phyloP scores from a whole-genome alignment of 2,797 vertebrate species.

The Pangasius macronema region DNA sequence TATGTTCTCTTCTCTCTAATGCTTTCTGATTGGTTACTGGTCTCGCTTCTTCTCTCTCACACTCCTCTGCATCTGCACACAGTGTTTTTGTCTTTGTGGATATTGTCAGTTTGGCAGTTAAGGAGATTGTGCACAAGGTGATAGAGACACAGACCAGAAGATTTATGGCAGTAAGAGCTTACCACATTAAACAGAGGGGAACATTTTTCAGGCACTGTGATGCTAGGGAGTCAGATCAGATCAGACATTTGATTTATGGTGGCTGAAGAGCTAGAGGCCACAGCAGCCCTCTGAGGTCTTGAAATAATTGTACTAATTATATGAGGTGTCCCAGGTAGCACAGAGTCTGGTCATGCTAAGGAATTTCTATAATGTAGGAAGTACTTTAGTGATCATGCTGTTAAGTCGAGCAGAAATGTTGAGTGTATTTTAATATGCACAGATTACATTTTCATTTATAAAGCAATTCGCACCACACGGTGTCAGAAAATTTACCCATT shows the following conservation, averaged over 20 bases:
- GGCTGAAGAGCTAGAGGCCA: slow-evolving; percentile 34
- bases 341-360: slow-evolving; percentile 6
- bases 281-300: slow-evolving; percentile 7
- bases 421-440: background rate
- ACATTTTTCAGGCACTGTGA: slow-evolving; percentile 46
- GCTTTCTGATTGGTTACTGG: background rate
- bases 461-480: background rate
- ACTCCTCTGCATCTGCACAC: background rate
- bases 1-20: slow-evolving; percentile 3
- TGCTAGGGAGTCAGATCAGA: slow-evolving; percentile 49
- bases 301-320: slow-evolving; percentile 35
- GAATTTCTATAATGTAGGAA: background rate
- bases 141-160: slow-evolving; percentile 41
- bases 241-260: slow-evolving; percentile 55
- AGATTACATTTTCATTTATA: background rate
- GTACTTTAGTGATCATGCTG: background rate
- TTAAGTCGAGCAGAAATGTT: background rate
- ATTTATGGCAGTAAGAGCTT: slow-evolving; percentile 47
- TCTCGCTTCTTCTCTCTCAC: slow-evolving; percentile 21
- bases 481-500: background rate
- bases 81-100: slow-evolving; percentile 38
- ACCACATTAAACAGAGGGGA: slow-evolving; percentile 47
- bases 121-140: slow-evolving; percentile 34
- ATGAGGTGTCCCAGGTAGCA: slow-evolving; percentile 9
- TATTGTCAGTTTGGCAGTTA: slow-evolving; percentile 41